A percentile compares a stretch with the other conserved stretches of the same genome.
Conservation (phyloP, 64 coral and sea anemone genomes). For the Montipora foliosa region DNA sequence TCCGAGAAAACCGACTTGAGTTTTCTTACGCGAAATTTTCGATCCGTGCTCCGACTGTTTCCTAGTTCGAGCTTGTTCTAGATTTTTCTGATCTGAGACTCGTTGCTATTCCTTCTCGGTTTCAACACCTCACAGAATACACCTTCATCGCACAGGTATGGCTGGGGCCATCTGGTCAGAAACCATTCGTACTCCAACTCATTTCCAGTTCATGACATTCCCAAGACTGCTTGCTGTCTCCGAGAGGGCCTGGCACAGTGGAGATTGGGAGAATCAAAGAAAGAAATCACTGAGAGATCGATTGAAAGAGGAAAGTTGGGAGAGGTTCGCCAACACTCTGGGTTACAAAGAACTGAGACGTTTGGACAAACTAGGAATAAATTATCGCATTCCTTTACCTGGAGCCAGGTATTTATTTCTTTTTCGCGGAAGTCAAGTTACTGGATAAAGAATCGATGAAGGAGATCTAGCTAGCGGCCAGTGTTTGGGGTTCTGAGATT, state of each 20-base stretch:
- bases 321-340: constrained; percentile 67
- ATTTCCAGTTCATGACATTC: constrained; percentile 85
- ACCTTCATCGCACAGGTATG: constrained; percentile 45
- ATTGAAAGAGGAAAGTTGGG: constrained; percentile 62
- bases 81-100: no score
- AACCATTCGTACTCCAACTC: constrained; percentile 81
- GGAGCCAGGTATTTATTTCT: constrained; percentile 77
- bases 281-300: constrained; percentile 54
- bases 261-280: constrained; percentile 70
- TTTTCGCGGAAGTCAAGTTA: no score
- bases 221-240: constrained; percentile 84
- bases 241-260: constrained; percentile 87
- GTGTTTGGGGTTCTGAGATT: no score
- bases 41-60: no score
- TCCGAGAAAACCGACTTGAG: no score
- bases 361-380: constrained; percentile 66
- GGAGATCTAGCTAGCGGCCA: no score
- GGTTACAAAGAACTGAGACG: constrained; percentile 73
- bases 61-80: no score
- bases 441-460: no score
- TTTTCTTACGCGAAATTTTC: no score
- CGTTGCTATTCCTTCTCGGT: no score
- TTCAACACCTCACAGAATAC: not conserved
- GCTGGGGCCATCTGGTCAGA: constrained; percentile 87
- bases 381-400: constrained; percentile 73